phyloP scores from a whole-genome alignment of 2,113 vertebrate genomes.

The Rhegmatorhina hoffmannsi region DNA sequence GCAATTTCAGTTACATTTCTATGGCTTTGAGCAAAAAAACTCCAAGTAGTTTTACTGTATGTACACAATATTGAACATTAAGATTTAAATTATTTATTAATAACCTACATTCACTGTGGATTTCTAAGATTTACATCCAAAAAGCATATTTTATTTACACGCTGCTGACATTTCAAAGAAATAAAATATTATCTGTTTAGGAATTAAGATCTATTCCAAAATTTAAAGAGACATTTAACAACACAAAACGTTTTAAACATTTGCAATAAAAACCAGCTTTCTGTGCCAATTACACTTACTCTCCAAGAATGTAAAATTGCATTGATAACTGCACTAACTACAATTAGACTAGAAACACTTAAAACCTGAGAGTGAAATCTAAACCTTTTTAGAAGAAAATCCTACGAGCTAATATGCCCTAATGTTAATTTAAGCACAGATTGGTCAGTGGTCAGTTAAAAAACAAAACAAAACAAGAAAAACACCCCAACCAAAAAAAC shows the following conservation, averaged over 20 bases:
- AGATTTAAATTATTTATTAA: constrained; percentile 74
- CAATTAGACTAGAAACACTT: constrained; percentile 36
- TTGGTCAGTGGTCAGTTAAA: constrained; percentile 12
- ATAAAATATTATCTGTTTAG: constrained; percentile 34
- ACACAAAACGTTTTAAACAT: constrained; percentile 12
- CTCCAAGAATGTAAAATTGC: constrained; percentile 65
- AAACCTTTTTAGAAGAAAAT: background rate
- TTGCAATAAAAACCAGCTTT: constrained; percentile 57
- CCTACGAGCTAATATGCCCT: background rate
- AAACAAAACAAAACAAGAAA: background rate
- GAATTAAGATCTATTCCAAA: constrained; percentile 26
- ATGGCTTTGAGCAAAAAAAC: constrained; percentile 14
- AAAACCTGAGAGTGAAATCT: constrained; percentile 70
- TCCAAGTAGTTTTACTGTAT: background rate
- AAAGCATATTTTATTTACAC: constrained; percentile 71
- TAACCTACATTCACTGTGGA: constrained; percentile 53
- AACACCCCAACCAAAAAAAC: background rate
- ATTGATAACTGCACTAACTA: constrained; percentile 67
- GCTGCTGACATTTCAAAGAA: constrained; percentile 32
- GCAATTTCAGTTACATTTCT: constrained; percentile 22
- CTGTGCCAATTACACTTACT: constrained; percentile 35
- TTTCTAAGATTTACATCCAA: constrained; percentile 74
- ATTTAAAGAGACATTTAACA: constrained; percentile 47
- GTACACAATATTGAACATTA: constrained; percentile 29
- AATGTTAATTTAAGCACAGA: background rate